Percentiles rank a stretch among this genome's conserved stretches.
Conservation (phyloP, 2,888 invertebrate genomes). For the Callimorpha dominula region DNA sequence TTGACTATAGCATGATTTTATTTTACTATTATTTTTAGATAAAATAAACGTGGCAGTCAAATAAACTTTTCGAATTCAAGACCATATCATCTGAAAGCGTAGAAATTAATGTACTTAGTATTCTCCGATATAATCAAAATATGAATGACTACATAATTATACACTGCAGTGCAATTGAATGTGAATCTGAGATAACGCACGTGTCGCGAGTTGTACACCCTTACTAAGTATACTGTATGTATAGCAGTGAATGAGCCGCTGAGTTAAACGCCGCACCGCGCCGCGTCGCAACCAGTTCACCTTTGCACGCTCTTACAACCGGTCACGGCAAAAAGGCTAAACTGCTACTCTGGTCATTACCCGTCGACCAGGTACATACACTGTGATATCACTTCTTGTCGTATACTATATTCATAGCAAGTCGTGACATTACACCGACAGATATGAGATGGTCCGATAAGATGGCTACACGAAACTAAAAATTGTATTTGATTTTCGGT, state of each 20-base stretch:
- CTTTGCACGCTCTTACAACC: not conserved
- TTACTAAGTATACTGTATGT: not conserved
- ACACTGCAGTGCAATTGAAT: not conserved
- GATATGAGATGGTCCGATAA: too few species aligned
- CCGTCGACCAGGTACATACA: not conserved
- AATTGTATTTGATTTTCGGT: too few species aligned
- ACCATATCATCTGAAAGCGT: too few species aligned
- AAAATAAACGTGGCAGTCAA: too few species aligned
- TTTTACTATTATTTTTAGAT: too few species aligned
- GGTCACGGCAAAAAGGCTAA: not conserved
- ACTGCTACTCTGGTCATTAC: not conserved
- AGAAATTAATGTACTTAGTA: too few species aligned
- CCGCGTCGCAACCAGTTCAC: not conserved
- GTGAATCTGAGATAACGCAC: not conserved
- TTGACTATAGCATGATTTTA: too few species aligned
- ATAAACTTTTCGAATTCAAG: too few species aligned
- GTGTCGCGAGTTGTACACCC: not conserved
- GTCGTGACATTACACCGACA: not conserved
- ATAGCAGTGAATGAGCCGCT: not conserved
- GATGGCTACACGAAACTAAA: too few species aligned
- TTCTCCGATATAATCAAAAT: not conserved
- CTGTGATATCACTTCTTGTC: not conserved
- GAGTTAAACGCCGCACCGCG: not conserved
- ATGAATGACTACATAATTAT: not conserved
- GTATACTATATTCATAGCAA: not conserved